Conservation (phyloP, 2,113 vertebrate genomes). For the Neodontobutis hainanensis region DNA sequence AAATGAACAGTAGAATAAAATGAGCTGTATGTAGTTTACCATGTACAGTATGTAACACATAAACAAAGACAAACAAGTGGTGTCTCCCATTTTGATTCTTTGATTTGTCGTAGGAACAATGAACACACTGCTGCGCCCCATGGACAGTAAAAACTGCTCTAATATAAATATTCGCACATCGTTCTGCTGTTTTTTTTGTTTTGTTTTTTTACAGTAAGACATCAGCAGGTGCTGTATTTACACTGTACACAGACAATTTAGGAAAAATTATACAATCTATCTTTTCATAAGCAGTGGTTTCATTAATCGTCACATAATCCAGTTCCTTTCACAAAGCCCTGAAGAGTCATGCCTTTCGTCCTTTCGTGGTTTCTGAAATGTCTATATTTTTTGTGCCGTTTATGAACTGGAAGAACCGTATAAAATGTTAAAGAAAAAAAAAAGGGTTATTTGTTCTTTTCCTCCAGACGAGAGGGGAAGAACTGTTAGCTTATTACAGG, state of each 20-base stretch:
- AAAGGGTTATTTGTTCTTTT: conserved; percentile 51
- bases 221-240: conserved; percentile 63
- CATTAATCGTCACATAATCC: conserved; percentile 13
- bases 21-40: conserved; percentile 4
- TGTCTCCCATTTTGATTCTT: conserved; percentile 56
- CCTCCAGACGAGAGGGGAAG: conserved; percentile 37
- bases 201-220: conserved; percentile 45
- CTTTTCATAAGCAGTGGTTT: conserved; percentile 50
- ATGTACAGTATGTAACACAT: conserved; percentile 25
- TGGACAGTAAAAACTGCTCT: conserved; percentile 62
- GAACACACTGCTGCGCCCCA: neutral
- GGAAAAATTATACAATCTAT: conserved; percentile 64
- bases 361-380: conserved; percentile 36
- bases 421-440: conserved; percentile 34
- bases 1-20: conserved; percentile 14
- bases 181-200: conserved; percentile 31
- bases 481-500: conserved; percentile 62
- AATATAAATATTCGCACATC: conserved; percentile 71
- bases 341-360: conserved; percentile 47
- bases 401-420: conserved; percentile 56
- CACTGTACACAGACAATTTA: conserved; percentile 73
- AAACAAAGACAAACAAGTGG: conserved; percentile 49
- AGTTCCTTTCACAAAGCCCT: conserved; percentile 28
- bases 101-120: conserved; percentile 46
- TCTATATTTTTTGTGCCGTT: conserved; percentile 54